Base-by-base conservation (phyloP, 2,888 invertebrate genomes). In the Lithophane semibrunnea region DNA sequence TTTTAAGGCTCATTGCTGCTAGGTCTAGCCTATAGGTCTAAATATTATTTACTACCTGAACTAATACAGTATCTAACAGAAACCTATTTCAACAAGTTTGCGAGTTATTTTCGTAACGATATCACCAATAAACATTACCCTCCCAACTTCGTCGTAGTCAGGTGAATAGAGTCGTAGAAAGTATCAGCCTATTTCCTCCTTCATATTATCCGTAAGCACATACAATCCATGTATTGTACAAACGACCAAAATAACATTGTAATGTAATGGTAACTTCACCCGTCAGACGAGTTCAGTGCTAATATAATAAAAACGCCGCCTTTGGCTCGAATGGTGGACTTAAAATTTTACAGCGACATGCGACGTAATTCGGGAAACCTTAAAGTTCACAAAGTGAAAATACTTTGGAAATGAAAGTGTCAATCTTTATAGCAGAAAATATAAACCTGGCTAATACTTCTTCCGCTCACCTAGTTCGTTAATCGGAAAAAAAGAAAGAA, bases 261-360 rank as follows among this genome's bases (percentile, higher is more conserved):
- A 74, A 73, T 77, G 61, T 70, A 56, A 80, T 70, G 42, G n/a
- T 42, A 67, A 68, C 56, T 73, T 69, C 29, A 61, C 60, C 64
- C 68, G 37, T 61, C 24, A 73, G 29, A 71, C 54, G 66, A 79
- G 66, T 71, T 71, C 16, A 54, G 47, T 42, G 29, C 49, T 56
- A 65, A 64, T 65, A 24, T 74, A 80, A 75, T 80, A 72, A 75
- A 74, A 80, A 80, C 9, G n/a, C 16, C 21, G 67, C 21, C 64
- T 24, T 84, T 56, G 56, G 13, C 56, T 18, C 24, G 44, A 72
- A 80, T 61, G 37, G 49, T 60, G 12, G 60, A 44, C 75, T 71
- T 80, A 80, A 79, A 67, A 74, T 79, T 74, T 79, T 52, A 82
- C 63, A 68, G 49, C 74, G 13, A 18, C 60, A 37, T 9, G 68